A percentile compares a stretch with the other conserved stretches of the same genome.
Conservation (phyloP, 2,888 invertebrate species). For the Aporophyla nigra region DNA sequence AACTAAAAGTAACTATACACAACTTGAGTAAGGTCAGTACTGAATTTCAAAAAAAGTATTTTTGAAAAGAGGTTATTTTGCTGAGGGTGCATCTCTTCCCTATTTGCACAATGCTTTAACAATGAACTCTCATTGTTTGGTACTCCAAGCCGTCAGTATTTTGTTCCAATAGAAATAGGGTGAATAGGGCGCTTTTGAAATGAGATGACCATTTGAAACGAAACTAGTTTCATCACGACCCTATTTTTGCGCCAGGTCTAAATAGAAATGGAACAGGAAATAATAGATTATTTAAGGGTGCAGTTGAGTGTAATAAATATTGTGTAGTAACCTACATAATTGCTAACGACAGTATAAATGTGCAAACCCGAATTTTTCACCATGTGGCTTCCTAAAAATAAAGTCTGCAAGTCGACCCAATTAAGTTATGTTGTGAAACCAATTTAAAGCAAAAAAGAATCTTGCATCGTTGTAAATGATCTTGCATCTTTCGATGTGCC, state of each 20-base stretch:
- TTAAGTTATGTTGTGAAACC: neutral
- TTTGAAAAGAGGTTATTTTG: constrained; percentile 81
- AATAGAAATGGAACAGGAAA: constrained; percentile 18
- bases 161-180: constrained; percentile 71
- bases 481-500: no score
- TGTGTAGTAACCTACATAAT: neutral
- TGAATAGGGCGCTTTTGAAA: constrained; percentile 66
- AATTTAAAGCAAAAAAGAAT: neutral
- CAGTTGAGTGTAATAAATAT: neutral
- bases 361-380: neutral
- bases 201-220: constrained; percentile 62
- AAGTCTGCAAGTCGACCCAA: no score
- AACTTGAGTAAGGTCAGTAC: constrained; percentile 80
- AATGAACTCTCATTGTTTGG: constrained; percentile 85
- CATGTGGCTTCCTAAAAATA: neutral
- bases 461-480: neutral
- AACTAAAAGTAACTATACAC: constrained; percentile 14
- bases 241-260: constrained; percentile 15
- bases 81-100: constrained; percentile 80
- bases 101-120: constrained; percentile 87
- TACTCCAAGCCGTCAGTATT: constrained; percentile 65
- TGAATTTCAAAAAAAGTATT: constrained; percentile 75
- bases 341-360: neutral
- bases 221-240: constrained; percentile 54
- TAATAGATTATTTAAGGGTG: constrained; percentile 16